A percentile compares a stretch with the other conserved stretches of the same genome.
These are phyloP conservation scores for Rhabdomys pumilio DNA, from an alignment of 2,797 vertebrate species.

Conservation along the genomic window DNA sequence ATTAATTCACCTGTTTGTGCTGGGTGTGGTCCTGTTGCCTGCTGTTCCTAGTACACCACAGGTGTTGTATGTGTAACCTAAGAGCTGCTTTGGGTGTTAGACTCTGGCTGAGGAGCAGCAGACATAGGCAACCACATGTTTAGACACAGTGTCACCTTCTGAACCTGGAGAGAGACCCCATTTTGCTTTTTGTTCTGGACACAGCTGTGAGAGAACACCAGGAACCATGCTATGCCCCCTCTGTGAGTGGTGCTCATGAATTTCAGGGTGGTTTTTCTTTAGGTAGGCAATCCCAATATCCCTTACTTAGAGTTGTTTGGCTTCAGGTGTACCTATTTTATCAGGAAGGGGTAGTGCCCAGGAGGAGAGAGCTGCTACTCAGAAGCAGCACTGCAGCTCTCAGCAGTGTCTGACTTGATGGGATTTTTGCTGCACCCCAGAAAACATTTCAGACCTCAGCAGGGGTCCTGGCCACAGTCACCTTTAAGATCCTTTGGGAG, in stretches of 20 bases:
- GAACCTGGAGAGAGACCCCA: not conserved
- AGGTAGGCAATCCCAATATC: not conserved
- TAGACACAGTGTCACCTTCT: not conserved
- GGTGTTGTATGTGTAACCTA: not conserved
- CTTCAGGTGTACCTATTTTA: not conserved
- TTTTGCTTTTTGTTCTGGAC: not conserved
- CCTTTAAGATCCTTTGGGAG: rapidly evolving
- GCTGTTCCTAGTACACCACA: not conserved
- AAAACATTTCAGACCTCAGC: not conserved
- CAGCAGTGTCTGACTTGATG: not conserved
- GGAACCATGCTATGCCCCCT: not conserved
- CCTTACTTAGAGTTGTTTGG: too few species aligned
- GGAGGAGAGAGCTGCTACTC: not conserved
- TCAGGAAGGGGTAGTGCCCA: not conserved
- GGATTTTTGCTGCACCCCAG: not conserved
- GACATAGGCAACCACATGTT: too few species aligned
- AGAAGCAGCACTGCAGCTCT: not conserved
- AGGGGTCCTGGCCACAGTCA: not conserved
- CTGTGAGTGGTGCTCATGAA: rapidly evolving
- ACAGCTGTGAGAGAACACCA: not conserved
- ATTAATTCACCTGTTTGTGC: not conserved
- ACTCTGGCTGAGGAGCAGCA: not conserved
- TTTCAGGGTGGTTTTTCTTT: not conserved
- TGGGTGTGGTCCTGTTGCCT: not conserved
- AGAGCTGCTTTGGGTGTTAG: not conserved